Conservation (phyloP, 2,113 vertebrate genomes). For the Platanista minor region DNA sequence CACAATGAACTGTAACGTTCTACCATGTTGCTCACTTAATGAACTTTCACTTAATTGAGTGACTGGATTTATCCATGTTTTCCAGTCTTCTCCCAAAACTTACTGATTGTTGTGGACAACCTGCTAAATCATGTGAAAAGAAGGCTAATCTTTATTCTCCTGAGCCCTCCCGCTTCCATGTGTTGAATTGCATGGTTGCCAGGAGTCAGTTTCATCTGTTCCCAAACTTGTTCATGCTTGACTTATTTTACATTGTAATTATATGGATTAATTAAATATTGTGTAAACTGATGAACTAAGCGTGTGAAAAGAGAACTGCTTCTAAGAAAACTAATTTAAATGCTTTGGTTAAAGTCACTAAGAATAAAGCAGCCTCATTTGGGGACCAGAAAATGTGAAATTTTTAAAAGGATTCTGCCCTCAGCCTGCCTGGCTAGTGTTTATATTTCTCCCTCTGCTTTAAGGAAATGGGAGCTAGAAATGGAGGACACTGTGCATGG, state of each 20-base stretch:
- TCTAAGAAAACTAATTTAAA: conserved; percentile 29
- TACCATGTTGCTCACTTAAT: neutral
- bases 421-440: neutral
- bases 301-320: neutral
- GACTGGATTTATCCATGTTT: neutral
- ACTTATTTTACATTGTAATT: conserved; percentile 24
- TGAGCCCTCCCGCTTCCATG: neutral
- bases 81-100: neutral
- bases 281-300: neutral
- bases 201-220: conserved; percentile 25
- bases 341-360: neutral
- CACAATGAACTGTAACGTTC: neutral
- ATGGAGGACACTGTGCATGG: neutral
- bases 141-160: neutral
- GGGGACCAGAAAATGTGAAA: neutral
- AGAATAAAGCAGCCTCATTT: neutral
- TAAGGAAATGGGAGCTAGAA: neutral
- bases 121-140: neutral
- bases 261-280: conserved; percentile 31
- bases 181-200: neutral
- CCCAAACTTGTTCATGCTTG: neutral
- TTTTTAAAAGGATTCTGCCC: neutral
- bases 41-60: neutral
- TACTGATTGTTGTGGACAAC: neutral
- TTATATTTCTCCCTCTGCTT: neutral